A percentile compares a stretch with the other conserved stretches of the same genome.
These are phyloP conservation scores for Eupithecia tripunctaria DNA, from an alignment of 2,888 invertebrate species.

Conservation along the genomic window DNA sequence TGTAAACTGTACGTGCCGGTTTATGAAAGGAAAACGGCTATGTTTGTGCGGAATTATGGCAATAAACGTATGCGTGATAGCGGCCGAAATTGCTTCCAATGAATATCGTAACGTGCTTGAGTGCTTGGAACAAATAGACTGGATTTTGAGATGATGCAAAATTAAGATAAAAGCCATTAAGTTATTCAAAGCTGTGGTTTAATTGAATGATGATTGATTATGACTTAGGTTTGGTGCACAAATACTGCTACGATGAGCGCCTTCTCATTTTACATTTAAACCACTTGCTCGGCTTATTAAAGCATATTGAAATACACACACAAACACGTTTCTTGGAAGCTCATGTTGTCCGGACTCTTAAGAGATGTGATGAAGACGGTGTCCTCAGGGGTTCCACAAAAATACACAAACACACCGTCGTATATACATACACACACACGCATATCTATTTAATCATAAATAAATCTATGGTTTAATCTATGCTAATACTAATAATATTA, in stretches of 20 bases:
- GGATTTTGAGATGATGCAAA: conserved; percentile 10
- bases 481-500: too few species aligned
- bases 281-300: neutral
- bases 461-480: too few species aligned
- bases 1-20: conserved; percentile 45
- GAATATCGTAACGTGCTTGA: conserved; percentile 27
- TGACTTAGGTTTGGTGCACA: neutral
- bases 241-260: neutral
- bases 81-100: conserved; percentile 39
- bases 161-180: neutral
- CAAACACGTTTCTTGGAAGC: too few species aligned
- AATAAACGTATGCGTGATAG: conserved; percentile 51
- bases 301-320: neutral
- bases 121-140: conserved; percentile 20
- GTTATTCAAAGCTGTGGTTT: neutral
- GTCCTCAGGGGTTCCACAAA: too few species aligned
- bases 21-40: conserved; percentile 52
- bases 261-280: neutral
- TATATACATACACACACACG: too few species aligned
- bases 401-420: too few species aligned
- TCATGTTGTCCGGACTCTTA: too few species aligned
- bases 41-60: conserved; percentile 50
- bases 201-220: neutral
- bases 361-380: too few species aligned
- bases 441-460: too few species aligned